Evolutionary conservation across 53 echinoderm and acorn worm species (phyloP).

Genomic region (Temnopleurus reevesii): DNA sequence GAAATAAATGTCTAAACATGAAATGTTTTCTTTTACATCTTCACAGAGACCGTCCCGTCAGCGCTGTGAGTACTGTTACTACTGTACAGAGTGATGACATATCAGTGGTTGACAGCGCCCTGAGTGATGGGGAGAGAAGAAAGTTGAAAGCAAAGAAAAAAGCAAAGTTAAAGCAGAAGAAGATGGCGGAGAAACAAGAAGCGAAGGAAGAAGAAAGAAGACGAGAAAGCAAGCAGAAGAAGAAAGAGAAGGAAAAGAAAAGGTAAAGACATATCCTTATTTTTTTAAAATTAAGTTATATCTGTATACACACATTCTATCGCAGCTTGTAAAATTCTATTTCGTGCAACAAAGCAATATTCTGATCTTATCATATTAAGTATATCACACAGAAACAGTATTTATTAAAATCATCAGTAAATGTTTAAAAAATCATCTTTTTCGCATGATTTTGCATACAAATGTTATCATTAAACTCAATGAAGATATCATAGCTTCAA

Average conservation of each 20-base stretch:
- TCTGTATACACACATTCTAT: too few relatives aligned
- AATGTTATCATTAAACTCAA: too few relatives aligned
- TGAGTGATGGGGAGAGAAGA: constrained; percentile 64
- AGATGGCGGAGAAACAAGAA: constrained; percentile 65
- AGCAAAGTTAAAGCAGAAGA: constrained; percentile 61
- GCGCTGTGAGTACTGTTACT: constrained; percentile 63
- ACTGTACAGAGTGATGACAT: constrained; percentile 75
- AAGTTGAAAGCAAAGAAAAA: constrained; percentile 63
- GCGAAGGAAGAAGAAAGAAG: constrained; percentile 53
- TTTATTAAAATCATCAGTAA: too few relatives aligned
- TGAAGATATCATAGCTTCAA: too few relatives aligned
- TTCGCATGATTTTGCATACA: too few relatives aligned
- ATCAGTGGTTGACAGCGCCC: constrained; percentile 67
- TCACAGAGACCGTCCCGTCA: constrained; percentile 64
- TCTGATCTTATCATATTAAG: too few relatives aligned
- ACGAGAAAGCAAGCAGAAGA: constrained; percentile 44
- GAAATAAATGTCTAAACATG: neutral
- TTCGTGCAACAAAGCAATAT: too few relatives aligned
- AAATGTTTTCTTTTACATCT: neutral
- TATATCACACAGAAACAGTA: too few relatives aligned
- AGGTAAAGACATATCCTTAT: constrained; percentile 49
- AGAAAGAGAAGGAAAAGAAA: constrained; percentile 75
- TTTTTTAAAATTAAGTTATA: too few relatives aligned
- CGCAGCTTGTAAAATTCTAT: too few relatives aligned
- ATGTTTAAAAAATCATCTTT: too few relatives aligned